These are phyloP conservation scores for Exephanes ischioxanthus DNA, from an alignment of 2,888 invertebrate genomes.

Conservation along the genomic window DNA sequence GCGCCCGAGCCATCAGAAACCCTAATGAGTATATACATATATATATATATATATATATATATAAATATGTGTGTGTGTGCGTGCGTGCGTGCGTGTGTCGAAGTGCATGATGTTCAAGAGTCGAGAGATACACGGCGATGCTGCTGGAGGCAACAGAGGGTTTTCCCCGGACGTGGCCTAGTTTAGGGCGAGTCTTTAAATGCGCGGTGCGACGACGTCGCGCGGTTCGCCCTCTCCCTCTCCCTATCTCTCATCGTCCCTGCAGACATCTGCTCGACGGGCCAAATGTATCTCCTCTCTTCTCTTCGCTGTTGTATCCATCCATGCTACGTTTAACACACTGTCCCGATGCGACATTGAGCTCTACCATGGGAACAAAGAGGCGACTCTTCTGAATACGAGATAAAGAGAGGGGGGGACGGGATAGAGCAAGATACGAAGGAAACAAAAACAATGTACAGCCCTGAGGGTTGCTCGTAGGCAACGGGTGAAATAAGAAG, in stretches of 20 bases:
- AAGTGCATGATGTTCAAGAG: constrained; percentile 12
- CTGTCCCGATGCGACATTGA: constrained; percentile 63
- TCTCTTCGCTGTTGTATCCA: constrained; percentile 30
- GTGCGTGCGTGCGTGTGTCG: not conserved
- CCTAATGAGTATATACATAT: too few relatives aligned
- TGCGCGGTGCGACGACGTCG: not conserved
- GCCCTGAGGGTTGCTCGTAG: constrained; percentile 8
- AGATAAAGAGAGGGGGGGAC: constrained; percentile 38
- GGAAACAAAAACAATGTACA: constrained; percentile 40
- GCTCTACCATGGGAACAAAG: constrained; percentile 55
- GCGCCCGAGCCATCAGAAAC: too few relatives aligned
- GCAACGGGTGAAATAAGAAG: constrained; percentile 31
- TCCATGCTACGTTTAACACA: constrained; percentile 57
- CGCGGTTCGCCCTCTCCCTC: not conserved
- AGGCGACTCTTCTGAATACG: constrained; percentile 42
- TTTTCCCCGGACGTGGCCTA: constrained; percentile 61
- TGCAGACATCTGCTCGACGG: constrained; percentile 20
- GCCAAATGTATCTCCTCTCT: constrained; percentile 13
- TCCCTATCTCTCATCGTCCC: constrained; percentile 12
- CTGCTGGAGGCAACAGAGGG: constrained; percentile 34
- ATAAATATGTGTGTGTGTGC: too few relatives aligned
- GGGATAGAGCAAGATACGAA: constrained; percentile 20
- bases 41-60: too few relatives aligned
- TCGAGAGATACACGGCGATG: constrained; percentile 22
- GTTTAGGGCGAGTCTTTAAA: constrained; percentile 60